These are phyloP conservation scores for Chymomyza amoena DNA, from an alignment of 2,888 invertebrate genomes.

Conservation along the genomic window DNA sequence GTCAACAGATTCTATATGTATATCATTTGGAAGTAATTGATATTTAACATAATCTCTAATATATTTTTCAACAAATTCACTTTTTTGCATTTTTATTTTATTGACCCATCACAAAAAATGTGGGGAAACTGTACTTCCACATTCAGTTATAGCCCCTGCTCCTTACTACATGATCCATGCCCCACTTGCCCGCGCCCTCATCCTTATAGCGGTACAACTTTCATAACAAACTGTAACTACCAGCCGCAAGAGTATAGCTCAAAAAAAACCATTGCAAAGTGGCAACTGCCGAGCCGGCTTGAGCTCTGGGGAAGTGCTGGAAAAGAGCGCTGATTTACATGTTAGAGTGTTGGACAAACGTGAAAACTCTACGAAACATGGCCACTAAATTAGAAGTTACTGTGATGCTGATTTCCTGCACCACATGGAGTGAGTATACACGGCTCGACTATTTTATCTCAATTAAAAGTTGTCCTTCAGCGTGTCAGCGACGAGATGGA, in stretches of 20 bases:
- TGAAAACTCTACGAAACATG: slow-evolving; percentile 39
- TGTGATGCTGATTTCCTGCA: slow-evolving; percentile 64
- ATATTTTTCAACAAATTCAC: too few relatives aligned
- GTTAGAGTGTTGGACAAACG: slow-evolving; percentile 44
- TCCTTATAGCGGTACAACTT: too few relatives aligned
- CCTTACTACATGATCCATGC: too few relatives aligned
- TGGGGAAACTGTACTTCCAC: too few relatives aligned
- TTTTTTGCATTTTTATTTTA: too few relatives aligned
- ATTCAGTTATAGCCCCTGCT: too few relatives aligned
- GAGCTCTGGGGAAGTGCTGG: slow-evolving; percentile 40
- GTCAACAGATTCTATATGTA: too few relatives aligned
- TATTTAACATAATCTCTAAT: too few relatives aligned
- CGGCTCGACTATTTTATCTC: slow-evolving; percentile 63
- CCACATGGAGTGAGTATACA: slow-evolving; percentile 6
- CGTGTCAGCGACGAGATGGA: slow-evolving; percentile 52
- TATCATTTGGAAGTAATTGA: too few relatives aligned
- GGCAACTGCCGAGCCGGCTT: background rate
- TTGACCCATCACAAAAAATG: too few relatives aligned
- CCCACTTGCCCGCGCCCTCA: too few relatives aligned
- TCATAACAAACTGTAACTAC: background rate
- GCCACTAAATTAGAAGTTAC: slow-evolving; percentile 74
- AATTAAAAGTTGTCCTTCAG: slow-evolving; percentile 73
- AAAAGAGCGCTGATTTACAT: slow-evolving; percentile 66
- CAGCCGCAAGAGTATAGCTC: background rate
- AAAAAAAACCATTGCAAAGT: slow-evolving; percentile 6